Base-by-base conservation (phyloP, 2,113 vertebrate species). In the Thinocorus orbignyianus region DNA sequence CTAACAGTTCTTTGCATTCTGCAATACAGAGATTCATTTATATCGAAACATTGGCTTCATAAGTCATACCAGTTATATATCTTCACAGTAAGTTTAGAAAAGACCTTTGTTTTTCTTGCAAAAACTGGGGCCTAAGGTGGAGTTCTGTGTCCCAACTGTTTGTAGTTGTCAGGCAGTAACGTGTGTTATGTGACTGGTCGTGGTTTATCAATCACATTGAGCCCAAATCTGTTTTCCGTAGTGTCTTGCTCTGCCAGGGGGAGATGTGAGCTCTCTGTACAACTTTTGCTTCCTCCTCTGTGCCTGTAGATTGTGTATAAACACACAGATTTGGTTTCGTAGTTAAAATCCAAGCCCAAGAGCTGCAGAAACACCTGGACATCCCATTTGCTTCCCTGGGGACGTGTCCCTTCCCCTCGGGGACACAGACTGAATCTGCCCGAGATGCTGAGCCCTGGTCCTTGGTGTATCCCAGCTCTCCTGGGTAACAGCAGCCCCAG, bases 171-270 rank as follows among this genome's bases (percentile, higher is more conserved):
- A 66, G 92, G 80, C 86, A 86, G 4, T 73, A 64, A 60, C 14
- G 33, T 55, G 13, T 76, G 49, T 57, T 33, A 2, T 8, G 1
- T 4, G 8, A 64, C 44, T 74, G 64, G 15, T 52, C 46, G n/a
- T 4, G 35, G 4, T 78, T 90, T 77, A 9, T 80, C 37, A 15
- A 15, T 26, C 6, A 1, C 2, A 1, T 22, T 81, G 51, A 88
- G 48, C 60, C 83, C 30, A 48, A 77, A 51, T 26, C 64, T 52
- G 7, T 37, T 54, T 7, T 13, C 41, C 1, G 51, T 30, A 0
- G 1, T 86, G 73, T 80, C 35, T 64, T 30, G 3, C 1, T 49
- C 19, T 13, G 3, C 39, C 9, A 0, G 0, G 31, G 14, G 46
- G 35, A 72, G 73, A 8, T 42, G 17, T 16, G 65, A 92, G 10